Evolutionary conservation across 2,888 invertebrate species (phyloP).

Genomic region (Lasioglossum oenotherae): DNA sequence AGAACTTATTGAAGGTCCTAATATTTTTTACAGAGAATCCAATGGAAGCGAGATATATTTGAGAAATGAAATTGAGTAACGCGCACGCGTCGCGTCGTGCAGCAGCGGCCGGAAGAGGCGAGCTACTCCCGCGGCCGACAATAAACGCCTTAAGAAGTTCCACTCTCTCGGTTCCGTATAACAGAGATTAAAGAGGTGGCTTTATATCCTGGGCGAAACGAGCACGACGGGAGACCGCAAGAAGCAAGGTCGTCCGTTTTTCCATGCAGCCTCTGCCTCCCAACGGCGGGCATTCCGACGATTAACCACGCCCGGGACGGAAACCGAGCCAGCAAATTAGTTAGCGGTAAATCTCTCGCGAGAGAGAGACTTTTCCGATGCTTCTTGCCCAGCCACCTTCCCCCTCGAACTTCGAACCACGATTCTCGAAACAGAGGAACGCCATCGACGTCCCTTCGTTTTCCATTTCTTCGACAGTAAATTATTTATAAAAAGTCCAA

Average conservation of each 20-base stretch:
- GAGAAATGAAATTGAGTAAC: background rate
- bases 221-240: conserved; percentile 53
- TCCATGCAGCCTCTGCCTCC: conserved; percentile 50
- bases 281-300: conserved; percentile 60
- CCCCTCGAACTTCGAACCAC: background rate
- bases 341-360: conserved; percentile 53
- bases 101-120: background rate
- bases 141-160: conserved; percentile 63
- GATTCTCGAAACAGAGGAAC: background rate
- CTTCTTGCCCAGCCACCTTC: background rate
- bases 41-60: no score
- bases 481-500: background rate
- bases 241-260: conserved; percentile 62
- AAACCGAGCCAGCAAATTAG: conserved; percentile 61
- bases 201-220: conserved; percentile 66
- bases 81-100: background rate
- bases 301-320: conserved; percentile 59
- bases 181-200: conserved; percentile 67
- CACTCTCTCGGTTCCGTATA: conserved; percentile 15
- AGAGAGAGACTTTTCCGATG: conserved; percentile 26
- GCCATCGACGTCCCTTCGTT: background rate
- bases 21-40: no score
- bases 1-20: no score
- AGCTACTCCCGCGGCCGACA: conserved; percentile 36
- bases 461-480: background rate